Evolutionary conservation across 2,113 vertebrate species (phyloP), one percentile per base, ranked within the genome.

Genomic region (Amazona vittata): DNA sequence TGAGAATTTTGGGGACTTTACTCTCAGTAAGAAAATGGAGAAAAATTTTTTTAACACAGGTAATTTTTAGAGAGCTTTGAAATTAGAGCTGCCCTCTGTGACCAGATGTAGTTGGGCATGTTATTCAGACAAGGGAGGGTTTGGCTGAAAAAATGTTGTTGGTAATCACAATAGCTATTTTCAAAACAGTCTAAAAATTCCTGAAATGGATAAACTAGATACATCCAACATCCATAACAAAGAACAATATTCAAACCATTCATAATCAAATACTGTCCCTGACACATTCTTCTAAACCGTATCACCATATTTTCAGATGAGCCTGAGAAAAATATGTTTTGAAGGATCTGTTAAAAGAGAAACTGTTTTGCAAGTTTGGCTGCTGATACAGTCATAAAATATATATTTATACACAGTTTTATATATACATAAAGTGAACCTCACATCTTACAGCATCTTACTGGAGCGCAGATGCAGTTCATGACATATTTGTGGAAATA

Each of bases 401-500:
- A 52, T 81, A 81, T 89, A 82, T 92, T 90, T 96, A 82, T 78
- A 76, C 25, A 74, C 22, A 65, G 81, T 76, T 86, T 84, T 95
- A 84, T 68, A 62, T 43, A n/a, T 39, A 41, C 52, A 94, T 65
- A 84, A 94, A 86, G 76, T 76, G 83, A 95, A 86, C 59, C 80
- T 89, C 49, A 83, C 46, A 93, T 41, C 43, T 73, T 84, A 53
- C 57, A 65, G 76, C 82, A 65, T 64, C 91, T 91, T 83, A 35
- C 62, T 49, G 49, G 52, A 95, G 83, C 49, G 94, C 65, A 80
- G 86, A 94, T 76, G 62, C 44, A 73, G 62, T 39, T 79, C 50
- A 55, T 77, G 55, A 81, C 91, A 65, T 44, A 94, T 96, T 96
- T 94, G 94, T 81, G 89, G 80, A 93, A 90, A 86, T 73, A 76